Base-by-base conservation (phyloP, 2,113 vertebrate genomes). In the Tachycineta bicolor region DNA sequence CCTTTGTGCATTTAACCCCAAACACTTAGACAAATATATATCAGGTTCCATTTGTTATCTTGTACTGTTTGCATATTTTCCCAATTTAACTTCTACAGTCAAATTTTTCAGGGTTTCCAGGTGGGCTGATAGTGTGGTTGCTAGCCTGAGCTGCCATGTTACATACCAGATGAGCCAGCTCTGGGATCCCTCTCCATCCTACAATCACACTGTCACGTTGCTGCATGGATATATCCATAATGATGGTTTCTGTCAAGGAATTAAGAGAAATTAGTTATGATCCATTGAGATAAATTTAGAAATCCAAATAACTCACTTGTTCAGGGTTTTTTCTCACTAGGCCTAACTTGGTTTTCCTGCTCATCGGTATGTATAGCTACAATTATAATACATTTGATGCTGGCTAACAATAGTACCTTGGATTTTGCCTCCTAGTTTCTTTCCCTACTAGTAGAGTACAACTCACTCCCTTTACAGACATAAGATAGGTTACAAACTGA, bases 321-420 rank as follows among this genome's bases (percentile, higher is more conserved):
- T 34, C n/a, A 58, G 60, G 9, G 4, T 77, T 69, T 81, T 52
- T 91, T 91, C 46, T 83, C 50, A 49, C 16, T 74, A n/a, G 26
- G 8, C 71, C 22, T 86, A 28, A 47, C 15, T 9, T 90, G 65
- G 22, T 37, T 87, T 91, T 80, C 53, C 80, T 62, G 53, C 3
- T 74, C 25, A 56, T 60, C 0, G 0, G 9, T 73, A 65, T 29
- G 16, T 43, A 55, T 28, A 55, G 17, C 55, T 80, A 37, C 9
- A 56, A 24, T 60, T 83, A 34, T 1, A 73, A 23, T 15, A 5
- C 20, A 56, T 64, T 80, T 69, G 46, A 83, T 60, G 19, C 25
- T 62, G 56, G 6, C 78, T 89, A 87, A 46, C 1, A 4, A 31
- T 21, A 67, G 46, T 19, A n/a, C 21, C 89, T 70, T 70, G 71